A percentile compares a stretch with the other conserved stretches of the same genome.
Evolutionary conservation across 1,140 invertebrate species (phyloP).

Genomic region (Pseudomyrmex flavicornis): DNA sequence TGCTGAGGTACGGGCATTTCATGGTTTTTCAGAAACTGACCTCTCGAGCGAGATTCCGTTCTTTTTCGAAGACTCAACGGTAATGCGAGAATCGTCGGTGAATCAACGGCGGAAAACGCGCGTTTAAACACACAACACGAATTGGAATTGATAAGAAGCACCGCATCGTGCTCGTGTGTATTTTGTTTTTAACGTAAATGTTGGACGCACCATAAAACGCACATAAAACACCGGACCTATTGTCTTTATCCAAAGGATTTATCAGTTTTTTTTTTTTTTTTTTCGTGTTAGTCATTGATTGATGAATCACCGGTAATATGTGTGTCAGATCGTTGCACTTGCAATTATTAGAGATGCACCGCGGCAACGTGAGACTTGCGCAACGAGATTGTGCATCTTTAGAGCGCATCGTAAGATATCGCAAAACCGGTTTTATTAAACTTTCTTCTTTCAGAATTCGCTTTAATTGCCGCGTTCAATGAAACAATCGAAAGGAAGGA

Average conservation of each 20-base stretch:
- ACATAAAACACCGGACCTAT: background rate
- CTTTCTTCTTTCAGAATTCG: background rate
- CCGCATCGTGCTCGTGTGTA: no score
- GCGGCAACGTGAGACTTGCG: conserved; percentile 11
- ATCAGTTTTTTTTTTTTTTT: background rate
- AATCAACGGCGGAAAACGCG: no score
- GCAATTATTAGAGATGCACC: conserved; percentile 31
- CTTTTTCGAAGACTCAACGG: no score
- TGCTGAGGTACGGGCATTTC: no score
- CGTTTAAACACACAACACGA: no score
- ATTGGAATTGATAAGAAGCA: background rate
- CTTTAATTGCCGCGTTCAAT: conserved; percentile 10
- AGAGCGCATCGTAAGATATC: background rate
- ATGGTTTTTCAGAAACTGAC: no score
- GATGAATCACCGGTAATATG: conserved; percentile 55
- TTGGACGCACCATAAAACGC: background rate
- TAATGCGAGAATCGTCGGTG: no score
- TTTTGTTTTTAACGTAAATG: background rate
- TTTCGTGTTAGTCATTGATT: conserved; percentile 50
- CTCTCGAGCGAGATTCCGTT: no score
- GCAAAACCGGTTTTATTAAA: background rate
- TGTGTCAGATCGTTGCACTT: conserved; percentile 70
- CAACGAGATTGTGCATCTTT: conserved; percentile 1
- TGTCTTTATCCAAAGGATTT: conserved; percentile 45
- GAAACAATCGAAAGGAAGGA: background rate